Base-by-base conservation (phyloP, 2,888 invertebrate species). In the Willowsia nigromaculata region DNA sequence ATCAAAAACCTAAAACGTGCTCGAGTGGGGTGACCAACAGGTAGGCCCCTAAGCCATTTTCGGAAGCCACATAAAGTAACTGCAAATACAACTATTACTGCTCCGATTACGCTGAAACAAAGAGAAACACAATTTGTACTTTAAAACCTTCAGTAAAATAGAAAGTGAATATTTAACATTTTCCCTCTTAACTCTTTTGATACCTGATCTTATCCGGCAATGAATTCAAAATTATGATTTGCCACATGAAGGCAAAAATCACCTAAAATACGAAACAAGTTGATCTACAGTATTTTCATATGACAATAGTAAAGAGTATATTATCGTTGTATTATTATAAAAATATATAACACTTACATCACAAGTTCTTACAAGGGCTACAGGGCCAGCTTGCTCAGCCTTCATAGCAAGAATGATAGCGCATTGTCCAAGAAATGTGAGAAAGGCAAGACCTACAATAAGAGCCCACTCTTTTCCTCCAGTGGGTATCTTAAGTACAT, bases 331-430 rank as follows among this genome's bases (percentile, higher is more conserved):
- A 6, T 30, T 2, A 15, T 1, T n/a, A 33, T 30, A 37, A 9
- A 47, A n/a, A n/a, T n/a, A n/a, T 27, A 47, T 7, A 50, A 25
- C 9, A 53, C 81, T 47, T n/a, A 86, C 90, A 71, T 91, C 90
- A 13, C 85, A 85, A 13, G 91, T 91, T 30, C 91, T 53, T 11
- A 92, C 85, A 0, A 89, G 11, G 6, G 92, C 87, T 0, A 92
- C 92, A 11, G 91, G 91, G 6, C 92, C 92, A 13, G 92, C 90
- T 59, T 90, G 81, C 33, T 92, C 92, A 2, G 87, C 89, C 59
- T 91, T 91, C 84, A 92, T 88, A 1, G 92, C 92, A n/a, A 91
- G 56, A n/a, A 91, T 90, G 15, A 92, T 90, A 0, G 91, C 91
- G 80, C 78, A 80, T 82, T 92, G 92, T 22, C 92, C 92, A n/a